phyloP scores from a whole-genome alignment of 2,113 vertebrate genomes.

The Proteles cristata region DNA sequence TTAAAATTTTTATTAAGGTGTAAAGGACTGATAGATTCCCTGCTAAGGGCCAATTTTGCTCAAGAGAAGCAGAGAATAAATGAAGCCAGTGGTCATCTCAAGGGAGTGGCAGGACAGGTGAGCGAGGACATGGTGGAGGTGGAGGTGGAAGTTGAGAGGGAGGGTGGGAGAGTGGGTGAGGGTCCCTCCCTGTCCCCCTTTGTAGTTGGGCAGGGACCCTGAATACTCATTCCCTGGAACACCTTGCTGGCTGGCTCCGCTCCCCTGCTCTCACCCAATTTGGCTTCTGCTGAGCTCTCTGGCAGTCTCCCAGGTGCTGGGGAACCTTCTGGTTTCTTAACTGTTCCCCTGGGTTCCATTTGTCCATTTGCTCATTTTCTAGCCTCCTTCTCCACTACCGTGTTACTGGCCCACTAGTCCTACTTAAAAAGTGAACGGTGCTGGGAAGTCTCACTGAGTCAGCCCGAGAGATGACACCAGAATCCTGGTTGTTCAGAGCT shows the following conservation, averaged over 20 bases:
- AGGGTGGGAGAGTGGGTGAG: fast-evolving
- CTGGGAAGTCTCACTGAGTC: constrained; percentile 34
- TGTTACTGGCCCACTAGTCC: constrained; percentile 43
- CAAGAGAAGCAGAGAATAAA: not conserved
- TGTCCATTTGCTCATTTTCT: not conserved
- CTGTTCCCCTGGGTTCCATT: not conserved
- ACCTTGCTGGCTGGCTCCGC: not conserved
- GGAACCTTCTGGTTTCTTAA: not conserved
- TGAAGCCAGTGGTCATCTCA: not conserved
- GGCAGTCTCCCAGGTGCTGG: not conserved
- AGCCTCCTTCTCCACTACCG: not conserved
- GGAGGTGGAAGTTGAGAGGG: too few relatives aligned
- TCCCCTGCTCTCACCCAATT: not conserved
- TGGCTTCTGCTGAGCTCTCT: not conserved
- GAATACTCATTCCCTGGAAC: fast-evolving
- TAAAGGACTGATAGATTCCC: not conserved
- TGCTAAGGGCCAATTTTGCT: not conserved
- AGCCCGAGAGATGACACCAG: constrained; percentile 11
- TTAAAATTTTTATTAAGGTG: not conserved
- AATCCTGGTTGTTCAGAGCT: not conserved
- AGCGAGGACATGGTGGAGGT: not conserved
- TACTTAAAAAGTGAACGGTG: not conserved
- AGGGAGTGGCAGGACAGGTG: not conserved
- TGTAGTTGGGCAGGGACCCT: not conserved
- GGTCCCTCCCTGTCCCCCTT: not conserved